Evolutionary conservation across 2,797 vertebrate genomes (phyloP), one percentile per base, ranked within the genome.

Genomic region (Salmo trutta): DNA sequence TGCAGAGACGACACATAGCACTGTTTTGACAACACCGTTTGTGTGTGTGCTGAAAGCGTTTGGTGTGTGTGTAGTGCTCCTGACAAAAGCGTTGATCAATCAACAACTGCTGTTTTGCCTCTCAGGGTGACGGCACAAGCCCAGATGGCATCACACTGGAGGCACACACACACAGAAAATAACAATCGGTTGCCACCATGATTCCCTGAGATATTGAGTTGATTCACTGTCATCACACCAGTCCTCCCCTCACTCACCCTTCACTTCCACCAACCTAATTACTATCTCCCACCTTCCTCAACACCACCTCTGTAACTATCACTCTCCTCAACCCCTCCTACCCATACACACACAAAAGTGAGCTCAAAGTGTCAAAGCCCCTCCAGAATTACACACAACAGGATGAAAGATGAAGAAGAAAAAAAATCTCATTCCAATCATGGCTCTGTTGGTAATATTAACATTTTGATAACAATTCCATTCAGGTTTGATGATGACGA

Each of bases 41-140:
- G 65, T 66, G 64, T 66, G 64, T 65, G n/a, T 65, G 10, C 19
- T 27, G 59, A 21, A 27, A n/a, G 59, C 27, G 59, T 64, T 21
- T 21, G 21, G 16, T 36, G 53, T 12, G 27, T 67, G 64, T 53
- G 52, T 54, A 76, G 67, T 71, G 68, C 68, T 77, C 47, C 15
- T 77, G 68, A 69, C 68, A 71, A 41, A 59, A 73, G 72, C 53
- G 27, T 17, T 16, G 72, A 73, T 73, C 53, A 73, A 59, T 73
- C 72, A 73, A 36, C 54, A 27, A 59, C 24, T 73, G 27, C 72
- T 73, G 29, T 53, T 36, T 62, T 62, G 31, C 53, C 72, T 59
- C 54, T 59, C 53, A 59, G 72, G 54, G 24, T 59, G 54, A 73
- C 53, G 33, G 53, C 72, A n/a, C 16, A 33, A 73, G 27, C 52